These are phyloP conservation scores for Henricia sp. DNA, from an alignment of 53 echinoderm and acorn worm genomes.

Conservation along the genomic window DNA sequence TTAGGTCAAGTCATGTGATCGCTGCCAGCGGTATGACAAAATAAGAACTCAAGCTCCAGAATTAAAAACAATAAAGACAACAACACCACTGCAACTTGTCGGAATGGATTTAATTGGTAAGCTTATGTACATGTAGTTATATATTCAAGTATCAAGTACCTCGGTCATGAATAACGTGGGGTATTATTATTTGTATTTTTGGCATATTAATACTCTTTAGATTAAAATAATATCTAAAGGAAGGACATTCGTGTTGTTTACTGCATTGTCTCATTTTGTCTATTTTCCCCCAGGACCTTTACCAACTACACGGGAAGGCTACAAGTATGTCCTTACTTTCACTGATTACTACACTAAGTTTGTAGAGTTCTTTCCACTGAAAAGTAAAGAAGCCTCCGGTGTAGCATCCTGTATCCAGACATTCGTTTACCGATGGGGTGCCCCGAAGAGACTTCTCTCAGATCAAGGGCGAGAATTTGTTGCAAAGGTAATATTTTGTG, in stretches of 20 bases:
- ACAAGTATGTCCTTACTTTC: no score
- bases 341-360: neutral
- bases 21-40: neutral
- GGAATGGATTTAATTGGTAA: neutral
- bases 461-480: conserved; percentile 1
- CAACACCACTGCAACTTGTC: neutral
- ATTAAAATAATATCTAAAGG: no score
- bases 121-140: neutral
- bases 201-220: no score
- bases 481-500: neutral
- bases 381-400: neutral
- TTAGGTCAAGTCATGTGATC: neutral
- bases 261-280: no score
- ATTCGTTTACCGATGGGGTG: neutral
- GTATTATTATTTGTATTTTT: no score
- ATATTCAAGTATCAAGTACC: no score
- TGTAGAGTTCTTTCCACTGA: no score
- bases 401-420: neutral
- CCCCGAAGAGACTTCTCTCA: neutral
- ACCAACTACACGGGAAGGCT: no score
- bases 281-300: no score
- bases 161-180: no score
- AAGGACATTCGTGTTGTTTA: no score
- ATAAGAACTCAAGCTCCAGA: neutral
- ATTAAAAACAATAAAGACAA: neutral